These are phyloP conservation scores for Notarius quadriscutis DNA, from an alignment of 2,113 vertebrate genomes.

Conservation along the genomic window DNA sequence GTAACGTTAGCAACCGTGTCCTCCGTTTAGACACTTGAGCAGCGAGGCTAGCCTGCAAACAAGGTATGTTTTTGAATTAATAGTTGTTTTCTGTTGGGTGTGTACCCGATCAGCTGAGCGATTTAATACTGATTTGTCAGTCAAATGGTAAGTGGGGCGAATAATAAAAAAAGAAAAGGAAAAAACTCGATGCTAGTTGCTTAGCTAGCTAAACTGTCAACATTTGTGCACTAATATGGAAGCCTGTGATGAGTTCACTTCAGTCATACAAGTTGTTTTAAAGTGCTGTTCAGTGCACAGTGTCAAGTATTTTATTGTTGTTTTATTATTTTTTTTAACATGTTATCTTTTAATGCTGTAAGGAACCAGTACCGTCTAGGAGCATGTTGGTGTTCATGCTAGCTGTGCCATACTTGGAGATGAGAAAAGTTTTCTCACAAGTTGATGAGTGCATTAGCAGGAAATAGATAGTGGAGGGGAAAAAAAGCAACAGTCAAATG, in stretches of 20 bases:
- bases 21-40: not conserved
- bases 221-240: not conserved
- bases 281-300: too few species aligned
- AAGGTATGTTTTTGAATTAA: not conserved
- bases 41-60: not conserved
- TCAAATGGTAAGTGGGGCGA: not conserved
- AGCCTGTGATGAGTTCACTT: not conserved
- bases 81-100: not conserved
- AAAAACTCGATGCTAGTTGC: not conserved
- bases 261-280: not conserved
- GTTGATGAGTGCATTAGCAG: not conserved
- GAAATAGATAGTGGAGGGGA: not conserved
- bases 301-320: not conserved
- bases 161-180: too few species aligned
- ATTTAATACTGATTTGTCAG: not conserved
- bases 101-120: not conserved
- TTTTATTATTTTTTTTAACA: too few species aligned
- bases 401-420: not conserved
- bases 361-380: not conserved
- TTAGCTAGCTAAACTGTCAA: not conserved
- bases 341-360: not conserved
- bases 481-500: too few species aligned
- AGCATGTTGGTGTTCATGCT: not conserved
- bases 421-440: not conserved
- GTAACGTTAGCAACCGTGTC: constrained; percentile 19